Conservation (phyloP, 2,113 vertebrate genomes). For the Puma concolor region DNA sequence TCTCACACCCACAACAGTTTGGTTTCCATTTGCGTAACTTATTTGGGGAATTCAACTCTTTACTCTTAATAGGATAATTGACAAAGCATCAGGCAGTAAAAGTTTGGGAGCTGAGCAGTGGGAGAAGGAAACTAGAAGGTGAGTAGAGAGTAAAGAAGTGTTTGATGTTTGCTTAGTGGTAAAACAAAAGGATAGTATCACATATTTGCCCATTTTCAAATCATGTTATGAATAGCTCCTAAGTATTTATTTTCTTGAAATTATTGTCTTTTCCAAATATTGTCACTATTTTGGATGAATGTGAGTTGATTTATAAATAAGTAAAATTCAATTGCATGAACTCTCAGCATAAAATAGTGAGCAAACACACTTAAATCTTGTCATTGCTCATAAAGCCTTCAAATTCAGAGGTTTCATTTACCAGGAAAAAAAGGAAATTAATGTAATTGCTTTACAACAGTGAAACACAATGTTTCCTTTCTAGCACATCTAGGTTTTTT, state of each 20-base stretch:
- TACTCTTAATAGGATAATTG: neutral
- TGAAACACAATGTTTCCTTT: slow-evolving; percentile 40
- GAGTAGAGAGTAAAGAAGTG: neutral
- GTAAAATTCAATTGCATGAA: neutral
- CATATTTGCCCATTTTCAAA: neutral
- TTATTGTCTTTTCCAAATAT: neutral
- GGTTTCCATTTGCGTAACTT: neutral
- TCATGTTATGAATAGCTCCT: neutral
- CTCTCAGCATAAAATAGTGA: neutral
- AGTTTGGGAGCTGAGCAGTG: neutral
- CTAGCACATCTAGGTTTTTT: neutral
- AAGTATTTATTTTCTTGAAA: neutral
- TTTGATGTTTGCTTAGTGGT: neutral
- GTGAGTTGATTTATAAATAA: neutral
- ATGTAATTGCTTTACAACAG: neutral
- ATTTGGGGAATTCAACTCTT: neutral
- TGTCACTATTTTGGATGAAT: slow-evolving; percentile 13
- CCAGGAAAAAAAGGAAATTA: neutral
- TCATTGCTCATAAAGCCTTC: neutral
- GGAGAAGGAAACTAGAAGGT: neutral
- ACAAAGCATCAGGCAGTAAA: neutral
- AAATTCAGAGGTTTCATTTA: neutral
- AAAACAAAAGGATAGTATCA: neutral
- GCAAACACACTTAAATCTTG: neutral
- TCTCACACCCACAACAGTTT: neutral